Percentiles rank a stretch among this genome's conserved stretches.
These are phyloP conservation scores for Watsonalla binaria DNA, from an alignment of 2,888 invertebrate genomes.

Conservation along the genomic window DNA sequence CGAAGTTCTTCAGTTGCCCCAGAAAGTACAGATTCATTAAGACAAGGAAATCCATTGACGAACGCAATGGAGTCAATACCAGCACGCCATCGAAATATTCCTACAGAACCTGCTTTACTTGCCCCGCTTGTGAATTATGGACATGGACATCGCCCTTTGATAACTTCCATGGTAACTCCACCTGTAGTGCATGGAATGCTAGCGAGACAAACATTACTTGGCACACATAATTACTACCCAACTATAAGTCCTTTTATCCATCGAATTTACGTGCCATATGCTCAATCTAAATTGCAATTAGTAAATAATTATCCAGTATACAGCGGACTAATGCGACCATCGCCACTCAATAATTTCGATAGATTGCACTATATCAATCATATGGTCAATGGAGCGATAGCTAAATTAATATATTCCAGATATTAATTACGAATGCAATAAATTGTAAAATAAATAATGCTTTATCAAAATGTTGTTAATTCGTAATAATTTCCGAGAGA, in stretches of 20 bases:
- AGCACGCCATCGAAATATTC: no score
- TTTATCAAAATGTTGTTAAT: conserved; percentile 22
- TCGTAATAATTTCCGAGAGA: conserved; percentile 51
- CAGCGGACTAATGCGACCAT: conserved; percentile 10
- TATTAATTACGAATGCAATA: conserved; percentile 4
- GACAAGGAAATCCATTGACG: no score
- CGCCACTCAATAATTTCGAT: conserved; percentile 10
- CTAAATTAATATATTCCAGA: conserved; percentile 14
- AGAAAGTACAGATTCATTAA: no score
- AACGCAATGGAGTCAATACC: no score
- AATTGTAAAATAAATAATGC: conserved; percentile 10
- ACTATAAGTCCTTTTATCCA: not conserved
- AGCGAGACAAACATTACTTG: not conserved
- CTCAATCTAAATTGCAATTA: conserved; percentile 12
- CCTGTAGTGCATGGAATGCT: not conserved
- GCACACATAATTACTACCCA: not conserved
- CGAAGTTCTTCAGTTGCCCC: not conserved
- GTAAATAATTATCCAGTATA: conserved; percentile 5
- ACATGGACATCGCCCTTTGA: not conserved
- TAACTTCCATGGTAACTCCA: not conserved
- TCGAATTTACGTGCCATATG: not conserved
- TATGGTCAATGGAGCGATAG: conserved; percentile 12
- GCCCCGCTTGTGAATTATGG: no score
- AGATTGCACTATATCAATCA: conserved; percentile 11
- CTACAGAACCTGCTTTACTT: no score